Evolutionary conservation across 1,140 invertebrate genomes (phyloP).

Genomic region (Drosophila orena): DNA sequence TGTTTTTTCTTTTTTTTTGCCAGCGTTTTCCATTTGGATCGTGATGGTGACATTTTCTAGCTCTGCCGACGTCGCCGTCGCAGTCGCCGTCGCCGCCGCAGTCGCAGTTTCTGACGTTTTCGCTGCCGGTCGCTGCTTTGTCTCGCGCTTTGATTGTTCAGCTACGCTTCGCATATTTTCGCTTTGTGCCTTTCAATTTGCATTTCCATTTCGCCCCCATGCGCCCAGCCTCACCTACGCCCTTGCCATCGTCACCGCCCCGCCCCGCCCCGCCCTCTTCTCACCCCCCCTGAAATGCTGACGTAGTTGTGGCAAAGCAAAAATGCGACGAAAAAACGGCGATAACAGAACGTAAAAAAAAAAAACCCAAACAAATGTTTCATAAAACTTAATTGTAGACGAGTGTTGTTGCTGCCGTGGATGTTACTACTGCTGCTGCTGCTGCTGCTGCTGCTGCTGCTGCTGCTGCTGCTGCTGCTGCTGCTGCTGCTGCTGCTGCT

Average conservation of each 20-base stretch:
- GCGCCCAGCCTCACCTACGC: slow-evolving; percentile 29
- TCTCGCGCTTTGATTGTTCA: slow-evolving; percentile 66
- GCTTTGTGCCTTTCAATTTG: slow-evolving; percentile 79
- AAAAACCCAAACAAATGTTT: slow-evolving; percentile 35
- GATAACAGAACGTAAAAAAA: not conserved
- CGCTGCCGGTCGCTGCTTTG: slow-evolving; percentile 44
- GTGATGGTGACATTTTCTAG: slow-evolving; percentile 54
- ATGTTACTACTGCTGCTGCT: slow-evolving; percentile 13
- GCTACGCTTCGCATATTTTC: slow-evolving; percentile 60
- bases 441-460: not conserved
- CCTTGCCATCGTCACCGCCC: not conserved
- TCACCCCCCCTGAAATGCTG: slow-evolving; percentile 6
- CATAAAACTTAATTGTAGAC: slow-evolving; percentile 57
- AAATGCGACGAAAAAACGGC: not conserved
- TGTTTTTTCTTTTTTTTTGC: slow-evolving; percentile 24
- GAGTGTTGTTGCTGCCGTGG: slow-evolving; percentile 11
- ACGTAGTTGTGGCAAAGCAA: slow-evolving; percentile 40
- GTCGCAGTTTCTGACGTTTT: slow-evolving; percentile 30
- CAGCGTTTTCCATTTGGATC: slow-evolving; percentile 40
- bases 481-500: slow-evolving; percentile 8
- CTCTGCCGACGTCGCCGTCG: slow-evolving; percentile 20
- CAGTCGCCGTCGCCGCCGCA: slow-evolving; percentile 11
- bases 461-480: slow-evolving; percentile 15
- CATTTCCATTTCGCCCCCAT: slow-evolving; percentile 66
- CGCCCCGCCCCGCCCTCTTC: not conserved